Base-by-base conservation (phyloP, 2,113 vertebrate genomes). In the Sebastes schlegelii region DNA sequence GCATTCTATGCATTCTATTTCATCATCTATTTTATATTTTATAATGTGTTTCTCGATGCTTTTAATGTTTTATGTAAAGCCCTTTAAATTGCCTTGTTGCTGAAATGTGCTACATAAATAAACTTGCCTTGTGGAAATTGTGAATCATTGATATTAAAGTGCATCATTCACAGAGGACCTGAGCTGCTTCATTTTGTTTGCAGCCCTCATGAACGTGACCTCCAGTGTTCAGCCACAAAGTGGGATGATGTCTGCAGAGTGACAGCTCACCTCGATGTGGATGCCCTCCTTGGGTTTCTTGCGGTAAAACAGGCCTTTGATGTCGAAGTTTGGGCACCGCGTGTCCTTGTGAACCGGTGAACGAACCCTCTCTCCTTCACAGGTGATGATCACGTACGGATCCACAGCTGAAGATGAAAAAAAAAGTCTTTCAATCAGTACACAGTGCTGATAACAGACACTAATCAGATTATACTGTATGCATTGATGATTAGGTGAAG, bases 221-320 rank as follows among this genome's bases (percentile, higher is more conserved):
- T 6, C 14, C 5, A 52, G 21, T 9, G 43, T 67, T 4, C 13
- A 21, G 52, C 8, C 43, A 17, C 48, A 52, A 40, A 52, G 69
- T 7, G 40, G 55, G 55, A 5, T 8, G 26, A 26, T 1, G 34
- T n/a, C 21, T 60, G 67, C 49, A 79, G 62, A 72, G 26, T n/a
- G 75, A 79, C 74, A 16, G 61, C 91, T 92, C 82, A 98, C 98
- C 97, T 99, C 97, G 26, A 99, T 90, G 43, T 96, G 94, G 90
- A 99, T 94, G 11, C 96, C 96, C 2, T 97, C 95, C 72, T 96
- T 95, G 0, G 96, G 96, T 77, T 98, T 98, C 95, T 97, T 98
- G 79, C 97, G 96, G 88, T 98, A 99, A 91, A 99, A 99, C 87
- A 99, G 74, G 4, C 96, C 97, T 92, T 98, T 99, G 75, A 97